Percentiles rank a stretch among this genome's conserved stretches.
These are phyloP conservation scores for Origma solitaria DNA, from an alignment of 2,113 vertebrate species.

Conservation along the genomic window DNA sequence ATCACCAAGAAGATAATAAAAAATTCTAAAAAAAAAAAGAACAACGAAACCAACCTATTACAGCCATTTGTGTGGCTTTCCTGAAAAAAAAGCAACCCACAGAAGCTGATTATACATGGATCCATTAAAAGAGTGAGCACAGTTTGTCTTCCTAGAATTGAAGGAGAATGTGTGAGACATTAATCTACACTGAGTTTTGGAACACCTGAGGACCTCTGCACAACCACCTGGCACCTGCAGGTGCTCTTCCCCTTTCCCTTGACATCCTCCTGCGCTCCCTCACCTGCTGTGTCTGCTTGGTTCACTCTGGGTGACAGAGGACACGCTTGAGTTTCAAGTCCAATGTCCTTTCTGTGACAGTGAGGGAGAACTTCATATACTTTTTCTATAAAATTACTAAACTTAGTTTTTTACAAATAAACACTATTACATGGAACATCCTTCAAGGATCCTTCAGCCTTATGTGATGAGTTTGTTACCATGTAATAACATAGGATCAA, in stretches of 20 bases:
- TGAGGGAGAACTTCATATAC: not conserved
- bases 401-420: not conserved
- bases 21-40: not conserved
- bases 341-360: not conserved
- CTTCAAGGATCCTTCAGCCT: not conserved
- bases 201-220: not conserved
- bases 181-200: not conserved
- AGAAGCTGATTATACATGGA: not conserved
- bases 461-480: not conserved
- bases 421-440: not conserved
- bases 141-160: not conserved
- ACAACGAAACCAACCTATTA: not conserved
- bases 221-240: not conserved
- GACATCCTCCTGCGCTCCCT: not conserved
- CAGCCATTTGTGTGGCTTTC: not conserved
- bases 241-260: not conserved
- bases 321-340: fast-evolving
- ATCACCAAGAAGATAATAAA: not conserved
- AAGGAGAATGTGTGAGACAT: not conserved
- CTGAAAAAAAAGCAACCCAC: not conserved
- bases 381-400: not conserved
- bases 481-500: not conserved
- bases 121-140: not conserved
- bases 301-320: not conserved
- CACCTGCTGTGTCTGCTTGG: not conserved